These are phyloP conservation scores for Geotrypetes seraphini DNA, from an alignment of 2,797 vertebrate species.

Conservation along the genomic window DNA sequence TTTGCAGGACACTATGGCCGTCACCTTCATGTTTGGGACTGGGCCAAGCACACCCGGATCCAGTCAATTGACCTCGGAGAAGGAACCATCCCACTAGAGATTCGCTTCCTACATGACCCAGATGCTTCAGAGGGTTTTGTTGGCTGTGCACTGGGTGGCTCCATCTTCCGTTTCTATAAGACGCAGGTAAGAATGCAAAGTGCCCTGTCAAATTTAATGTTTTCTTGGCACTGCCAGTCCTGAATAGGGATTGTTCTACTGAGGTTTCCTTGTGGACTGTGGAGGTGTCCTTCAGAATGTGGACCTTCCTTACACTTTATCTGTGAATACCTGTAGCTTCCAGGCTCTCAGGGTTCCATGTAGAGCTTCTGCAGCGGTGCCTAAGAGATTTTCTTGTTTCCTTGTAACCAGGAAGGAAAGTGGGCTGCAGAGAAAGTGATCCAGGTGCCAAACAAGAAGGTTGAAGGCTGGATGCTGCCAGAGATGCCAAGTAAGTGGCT, in stretches of 20 bases:
- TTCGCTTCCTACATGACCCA: slow-evolving; percentile 82
- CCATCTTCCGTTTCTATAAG: slow-evolving; percentile 75
- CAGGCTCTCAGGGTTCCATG: too few species aligned
- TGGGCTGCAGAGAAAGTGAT: slow-evolving; percentile 84
- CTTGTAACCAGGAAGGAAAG: slow-evolving; percentile 53
- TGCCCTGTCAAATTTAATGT: too few species aligned
- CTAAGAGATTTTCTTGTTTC: neutral
- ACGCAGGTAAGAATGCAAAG: slow-evolving; percentile 37
- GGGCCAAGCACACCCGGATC: slow-evolving; percentile 61
- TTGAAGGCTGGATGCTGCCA: slow-evolving; percentile 75
- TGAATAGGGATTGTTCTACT: neutral
- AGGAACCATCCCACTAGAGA: slow-evolving; percentile 72
- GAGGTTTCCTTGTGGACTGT: too few species aligned
- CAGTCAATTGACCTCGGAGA: slow-evolving; percentile 73
- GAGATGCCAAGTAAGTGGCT: slow-evolving; percentile 76
- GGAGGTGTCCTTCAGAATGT: too few species aligned
- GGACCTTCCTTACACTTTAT: too few species aligned
- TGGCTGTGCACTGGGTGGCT: slow-evolving; percentile 71
- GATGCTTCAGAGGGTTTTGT: slow-evolving; percentile 71
- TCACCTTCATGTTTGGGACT: slow-evolving; percentile 78
- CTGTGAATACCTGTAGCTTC: too few species aligned
- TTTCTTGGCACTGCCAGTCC: neutral
- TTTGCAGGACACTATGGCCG: slow-evolving; percentile 74
- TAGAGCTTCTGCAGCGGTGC: too few species aligned
- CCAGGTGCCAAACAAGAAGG: slow-evolving; percentile 76